Conservation (phyloP, 92 coral and sea anemone genomes). For the Chrysogorgia sp. region DNA sequence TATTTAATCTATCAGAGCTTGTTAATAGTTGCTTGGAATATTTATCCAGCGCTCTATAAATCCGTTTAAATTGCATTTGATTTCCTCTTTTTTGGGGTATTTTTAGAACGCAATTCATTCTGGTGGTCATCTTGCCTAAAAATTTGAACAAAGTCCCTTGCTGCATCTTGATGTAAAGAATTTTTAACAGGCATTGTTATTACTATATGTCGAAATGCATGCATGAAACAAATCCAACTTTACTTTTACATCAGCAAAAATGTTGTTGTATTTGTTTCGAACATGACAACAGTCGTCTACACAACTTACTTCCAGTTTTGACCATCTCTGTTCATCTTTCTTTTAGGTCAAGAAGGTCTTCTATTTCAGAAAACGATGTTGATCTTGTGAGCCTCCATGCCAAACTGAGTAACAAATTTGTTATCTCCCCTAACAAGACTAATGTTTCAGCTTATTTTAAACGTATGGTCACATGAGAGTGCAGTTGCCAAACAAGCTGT, state of each 20-base stretch:
- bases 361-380: conserved; percentile 48
- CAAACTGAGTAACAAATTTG: conserved; percentile 41
- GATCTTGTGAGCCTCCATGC: conserved; percentile 52
- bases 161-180: conserved; percentile 11
- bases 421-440: too few species aligned
- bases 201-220: conserved; percentile 47
- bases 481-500: conserved; percentile 10
- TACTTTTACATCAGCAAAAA: conserved; percentile 52
- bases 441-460: conserved; percentile 40
- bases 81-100: too few species aligned
- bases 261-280: conserved; percentile 48
- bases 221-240: conserved; percentile 64
- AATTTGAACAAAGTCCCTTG: conserved; percentile 54
- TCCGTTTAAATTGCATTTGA: conserved; percentile 37
- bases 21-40: background rate
- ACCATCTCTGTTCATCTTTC: background rate
- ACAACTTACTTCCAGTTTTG: conserved; percentile 34
- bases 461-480: conserved; percentile 48
- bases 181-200: conserved; percentile 36
- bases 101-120: too few species aligned
- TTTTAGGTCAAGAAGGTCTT: conserved; percentile 26
- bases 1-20: too few species aligned
- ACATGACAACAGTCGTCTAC: conserved; percentile 63
- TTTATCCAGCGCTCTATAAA: conserved; percentile 47
- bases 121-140: too few species aligned